phyloP scores from a whole-genome alignment of 2,797 vertebrate genomes.

The Eleutherodactylus coqui region DNA sequence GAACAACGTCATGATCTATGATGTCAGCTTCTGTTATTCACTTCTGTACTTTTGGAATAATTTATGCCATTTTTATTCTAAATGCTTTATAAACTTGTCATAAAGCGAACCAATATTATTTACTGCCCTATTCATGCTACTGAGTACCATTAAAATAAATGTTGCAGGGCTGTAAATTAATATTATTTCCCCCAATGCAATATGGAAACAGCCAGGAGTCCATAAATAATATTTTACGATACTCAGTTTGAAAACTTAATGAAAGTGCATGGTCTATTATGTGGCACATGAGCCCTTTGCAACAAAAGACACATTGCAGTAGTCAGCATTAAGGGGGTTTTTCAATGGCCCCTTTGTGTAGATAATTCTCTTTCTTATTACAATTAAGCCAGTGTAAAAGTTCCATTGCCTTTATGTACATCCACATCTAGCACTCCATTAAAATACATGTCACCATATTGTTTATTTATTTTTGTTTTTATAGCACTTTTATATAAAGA shows the following conservation, averaged over 20 bases:
- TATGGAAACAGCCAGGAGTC: constrained; percentile 16
- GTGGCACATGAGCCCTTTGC: background rate
- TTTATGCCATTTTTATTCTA: constrained; percentile 7
- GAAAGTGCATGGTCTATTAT: background rate
- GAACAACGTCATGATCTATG: background rate
- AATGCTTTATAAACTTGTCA: constrained; percentile 11
- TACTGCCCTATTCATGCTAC: background rate
- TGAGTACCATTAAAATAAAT: constrained; percentile 1
- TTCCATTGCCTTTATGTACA: background rate
- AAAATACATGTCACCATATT: constrained; percentile 7
- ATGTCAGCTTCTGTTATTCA: background rate
- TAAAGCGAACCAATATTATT: constrained; percentile 9
- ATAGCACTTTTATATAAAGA: constrained; percentile 5
- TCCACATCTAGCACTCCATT: background rate
- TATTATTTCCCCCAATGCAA: background rate
- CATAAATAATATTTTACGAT: background rate
- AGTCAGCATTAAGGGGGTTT: background rate
- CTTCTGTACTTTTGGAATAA: background rate
- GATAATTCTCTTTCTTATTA: background rate
- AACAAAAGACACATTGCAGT: background rate
- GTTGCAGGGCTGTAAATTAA: constrained; percentile 7
- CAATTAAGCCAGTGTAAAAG: background rate
- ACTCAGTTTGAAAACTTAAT: background rate
- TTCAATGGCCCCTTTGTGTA: background rate
- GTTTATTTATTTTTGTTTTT: background rate